Evolutionary conservation across 2,888 invertebrate genomes (phyloP).

Genomic region (Yponomeuta malinellus): DNA sequence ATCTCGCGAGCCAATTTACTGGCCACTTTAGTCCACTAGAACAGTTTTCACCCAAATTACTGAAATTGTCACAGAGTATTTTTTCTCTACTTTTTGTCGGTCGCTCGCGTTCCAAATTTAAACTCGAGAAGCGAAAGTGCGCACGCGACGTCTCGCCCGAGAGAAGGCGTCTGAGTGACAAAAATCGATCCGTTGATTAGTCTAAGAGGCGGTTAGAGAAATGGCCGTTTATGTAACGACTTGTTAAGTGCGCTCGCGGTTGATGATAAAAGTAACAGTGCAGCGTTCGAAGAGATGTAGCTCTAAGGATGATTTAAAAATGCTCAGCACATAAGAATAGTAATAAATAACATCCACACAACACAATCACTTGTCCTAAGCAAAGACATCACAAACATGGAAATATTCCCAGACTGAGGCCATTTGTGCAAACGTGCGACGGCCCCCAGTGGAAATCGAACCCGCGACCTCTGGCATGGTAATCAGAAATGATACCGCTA

Average conservation of each 20-base stretch:
- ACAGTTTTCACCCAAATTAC: background rate
- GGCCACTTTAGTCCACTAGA: conserved; percentile 17
- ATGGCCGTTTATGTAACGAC: conserved; percentile 56
- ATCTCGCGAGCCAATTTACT: background rate
- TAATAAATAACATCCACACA: no score
- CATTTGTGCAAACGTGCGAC: no score
- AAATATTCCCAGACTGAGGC: no score
- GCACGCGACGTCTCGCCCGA: conserved; percentile 34
- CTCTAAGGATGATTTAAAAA: background rate
- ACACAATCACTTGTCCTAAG: no score
- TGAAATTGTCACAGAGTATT: background rate
- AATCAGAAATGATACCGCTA: no score
- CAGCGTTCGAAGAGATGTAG: background rate
- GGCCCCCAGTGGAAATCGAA: no score
- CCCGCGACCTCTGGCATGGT: no score
- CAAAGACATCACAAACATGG: no score
- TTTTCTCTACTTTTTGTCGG: background rate
- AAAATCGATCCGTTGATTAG: conserved; percentile 36
- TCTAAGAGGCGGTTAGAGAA: conserved; percentile 50
- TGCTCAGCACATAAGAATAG: no score
- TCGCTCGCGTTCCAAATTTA: conserved; percentile 17
- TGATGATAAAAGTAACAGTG: background rate
- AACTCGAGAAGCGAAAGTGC: conserved; percentile 56
- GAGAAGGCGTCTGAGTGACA: conserved; percentile 48
- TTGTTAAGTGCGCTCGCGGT: conserved; percentile 10